Evolutionary conservation across 1,140 invertebrate species (phyloP), one percentile per base, ranked within the genome.

Genomic region (Acromyrmex charruanus): DNA sequence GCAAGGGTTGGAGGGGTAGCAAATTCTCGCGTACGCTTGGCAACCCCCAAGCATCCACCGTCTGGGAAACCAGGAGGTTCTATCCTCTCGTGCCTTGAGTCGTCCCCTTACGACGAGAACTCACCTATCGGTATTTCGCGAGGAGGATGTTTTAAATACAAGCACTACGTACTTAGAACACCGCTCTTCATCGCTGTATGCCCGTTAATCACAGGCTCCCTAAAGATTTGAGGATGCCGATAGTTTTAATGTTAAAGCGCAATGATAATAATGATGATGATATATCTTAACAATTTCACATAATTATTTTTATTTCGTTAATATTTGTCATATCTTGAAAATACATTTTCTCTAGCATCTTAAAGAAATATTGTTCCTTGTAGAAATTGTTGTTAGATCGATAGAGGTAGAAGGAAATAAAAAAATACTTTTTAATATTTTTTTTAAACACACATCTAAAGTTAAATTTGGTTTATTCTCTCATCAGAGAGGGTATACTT

Each of bases 61-160:
- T 90, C 90, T 91, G 93, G 77, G 86, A 88, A 87, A 85, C 77
- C 81, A 85, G 80, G 58, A 84, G 69, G 75, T 49, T 89, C 79
- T 88, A 87, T 88, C 85, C 79, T 89, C 87, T 80, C 79, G 80
- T 87, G 85, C 90, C 91, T 91, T 82, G 79, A 87, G 86, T 86
- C 90, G 80, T 69, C 90, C 87, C 86, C 88, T 88, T 87, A 91
- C 85, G 85, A 84, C 86, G 81, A 90, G 77, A 79, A 58, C 79
- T 84, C 85, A 89, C 89, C 90, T 90, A 95, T 95, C 91, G 94
- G 94, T 93, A 94, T 95, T 94, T 95, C 92, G 92, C 93, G 93
- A 93, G 88, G 86, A 93, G 90, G 91, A 95, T 95, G 91, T 94
- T 95, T 95, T 94, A 94, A 94, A 95, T 94, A 94, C 92, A 89